Percentiles rank a stretch among this genome's conserved stretches.
Evolutionary conservation across 2,113 vertebrate genomes (phyloP).

Genomic region (Tamias sibiricus): DNA sequence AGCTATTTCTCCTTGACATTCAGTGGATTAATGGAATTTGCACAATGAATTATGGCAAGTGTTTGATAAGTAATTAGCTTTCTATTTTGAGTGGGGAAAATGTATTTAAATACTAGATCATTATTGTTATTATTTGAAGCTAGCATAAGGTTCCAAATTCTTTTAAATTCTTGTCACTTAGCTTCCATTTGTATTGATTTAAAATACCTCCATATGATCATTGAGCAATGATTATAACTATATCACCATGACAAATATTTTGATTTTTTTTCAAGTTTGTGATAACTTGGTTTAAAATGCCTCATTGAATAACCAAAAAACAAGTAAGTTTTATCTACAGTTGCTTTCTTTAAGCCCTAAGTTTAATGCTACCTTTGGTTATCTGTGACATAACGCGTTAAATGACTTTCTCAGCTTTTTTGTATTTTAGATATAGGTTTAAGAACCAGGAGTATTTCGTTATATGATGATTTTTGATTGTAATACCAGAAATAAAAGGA

Average conservation of each 20-base stretch:
- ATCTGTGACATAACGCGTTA: neutral
- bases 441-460: conserved; percentile 63
- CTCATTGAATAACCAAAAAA: neutral
- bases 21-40: neutral
- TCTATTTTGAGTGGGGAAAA: neutral
- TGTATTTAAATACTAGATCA: conserved; percentile 3
- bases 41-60: neutral
- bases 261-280: conserved; percentile 18
- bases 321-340: conserved; percentile 19
- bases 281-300: neutral
- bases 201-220: conserved; percentile 33
- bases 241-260: neutral
- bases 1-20: neutral
- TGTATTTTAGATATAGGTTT: conserved; percentile 45
- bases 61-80: conserved; percentile 15
- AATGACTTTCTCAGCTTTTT: conserved; percentile 47
- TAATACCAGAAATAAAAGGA: conserved; percentile 57
- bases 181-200: neutral
- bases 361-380: conserved; percentile 56
- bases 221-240: neutral
- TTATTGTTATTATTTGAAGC: neutral
- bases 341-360: conserved; percentile 36
- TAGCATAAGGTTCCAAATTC: neutral
- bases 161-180: conserved; percentile 30
- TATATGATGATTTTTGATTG: conserved; percentile 62